Conservation (phyloP, 2,797 vertebrate species). For the Thalassophryne amazonica region DNA sequence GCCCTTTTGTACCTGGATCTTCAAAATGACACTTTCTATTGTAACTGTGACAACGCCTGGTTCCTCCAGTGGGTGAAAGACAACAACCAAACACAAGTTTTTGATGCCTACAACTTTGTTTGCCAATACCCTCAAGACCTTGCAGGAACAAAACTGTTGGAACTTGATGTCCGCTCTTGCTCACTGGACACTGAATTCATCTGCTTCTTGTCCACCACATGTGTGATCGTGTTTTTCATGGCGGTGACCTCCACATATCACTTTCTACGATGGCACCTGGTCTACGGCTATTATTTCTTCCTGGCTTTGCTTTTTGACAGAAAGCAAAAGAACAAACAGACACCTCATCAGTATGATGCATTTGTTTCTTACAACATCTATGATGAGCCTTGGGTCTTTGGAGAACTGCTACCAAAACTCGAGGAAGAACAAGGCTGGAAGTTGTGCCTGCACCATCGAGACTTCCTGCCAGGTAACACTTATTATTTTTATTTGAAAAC, state of each 20-base stretch:
- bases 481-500: not conserved
- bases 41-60: slow-evolving; percentile 60
- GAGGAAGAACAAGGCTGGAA: slow-evolving; percentile 73
- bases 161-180: slow-evolving; percentile 45
- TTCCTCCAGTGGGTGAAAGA: slow-evolving; percentile 44
- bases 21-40: slow-evolving; percentile 60
- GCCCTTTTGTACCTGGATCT: slow-evolving; percentile 57
- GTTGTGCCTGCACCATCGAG: slow-evolving; percentile 77
- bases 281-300: slow-evolving; percentile 67
- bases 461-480: slow-evolving; percentile 71
- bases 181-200: slow-evolving; percentile 19
- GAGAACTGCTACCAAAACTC: slow-evolving; percentile 64
- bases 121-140: slow-evolving; percentile 59
- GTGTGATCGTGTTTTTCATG: slow-evolving; percentile 31
- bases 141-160: slow-evolving; percentile 42
- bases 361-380: slow-evolving; percentile 77
- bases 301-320: slow-evolving; percentile 53
- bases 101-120: slow-evolving; percentile 42
- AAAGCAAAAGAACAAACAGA: slow-evolving; percentile 37
- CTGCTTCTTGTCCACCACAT: slow-evolving; percentile 40
- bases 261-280: slow-evolving; percentile 64
- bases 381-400: slow-evolving; percentile 71
- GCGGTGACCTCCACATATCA: slow-evolving; percentile 47
- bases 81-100: slow-evolving; percentile 54
- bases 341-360: slow-evolving; percentile 59